Evolutionary conservation across 2,113 vertebrate species (phyloP).

Genomic region (Megalops atlanticus): DNA sequence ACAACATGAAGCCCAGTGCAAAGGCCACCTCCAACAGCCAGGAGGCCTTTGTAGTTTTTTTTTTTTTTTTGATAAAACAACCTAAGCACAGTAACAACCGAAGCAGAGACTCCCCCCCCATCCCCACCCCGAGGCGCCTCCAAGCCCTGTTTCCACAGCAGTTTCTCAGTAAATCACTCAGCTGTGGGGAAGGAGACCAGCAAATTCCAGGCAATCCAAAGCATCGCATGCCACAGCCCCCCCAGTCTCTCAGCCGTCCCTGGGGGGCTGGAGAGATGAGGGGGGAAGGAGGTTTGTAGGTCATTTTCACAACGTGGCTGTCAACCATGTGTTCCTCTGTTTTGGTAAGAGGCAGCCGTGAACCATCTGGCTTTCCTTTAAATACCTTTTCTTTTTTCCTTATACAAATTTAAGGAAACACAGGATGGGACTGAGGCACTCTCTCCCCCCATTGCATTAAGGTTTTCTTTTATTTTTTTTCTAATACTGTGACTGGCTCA

Average conservation of each 20-base stretch:
- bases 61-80: too few relatives aligned
- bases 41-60: too few relatives aligned
- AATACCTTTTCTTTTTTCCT: background rate
- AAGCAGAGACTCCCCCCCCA: conserved; percentile 7
- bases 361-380: background rate
- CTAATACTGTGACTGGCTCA: conserved; percentile 41
- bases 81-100: too few relatives aligned
- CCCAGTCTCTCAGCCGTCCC: background rate
- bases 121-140: conserved; percentile 52
- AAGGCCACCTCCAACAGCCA: too few relatives aligned
- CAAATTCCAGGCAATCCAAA: conserved; percentile 65
- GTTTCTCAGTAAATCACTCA: conserved; percentile 71
- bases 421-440: background rate
- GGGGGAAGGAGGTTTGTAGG: background rate
- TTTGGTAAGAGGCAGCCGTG: conserved; percentile 5
- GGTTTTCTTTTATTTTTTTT: background rate
- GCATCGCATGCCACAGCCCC: background rate
- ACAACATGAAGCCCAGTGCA: too few relatives aligned
- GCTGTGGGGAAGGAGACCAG: conserved; percentile 37
- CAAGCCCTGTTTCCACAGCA: conserved; percentile 65
- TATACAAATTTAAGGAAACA: background rate
- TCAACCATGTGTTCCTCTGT: conserved; percentile 30
- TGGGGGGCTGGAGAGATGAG: too few relatives aligned
- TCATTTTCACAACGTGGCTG: conserved; percentile 23
- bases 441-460: background rate